These are phyloP conservation scores for Lycopodina hypogea DNA, from an alignment of 37 sponge, comb jelly and placozoan genomes.

Conservation along the genomic window DNA sequence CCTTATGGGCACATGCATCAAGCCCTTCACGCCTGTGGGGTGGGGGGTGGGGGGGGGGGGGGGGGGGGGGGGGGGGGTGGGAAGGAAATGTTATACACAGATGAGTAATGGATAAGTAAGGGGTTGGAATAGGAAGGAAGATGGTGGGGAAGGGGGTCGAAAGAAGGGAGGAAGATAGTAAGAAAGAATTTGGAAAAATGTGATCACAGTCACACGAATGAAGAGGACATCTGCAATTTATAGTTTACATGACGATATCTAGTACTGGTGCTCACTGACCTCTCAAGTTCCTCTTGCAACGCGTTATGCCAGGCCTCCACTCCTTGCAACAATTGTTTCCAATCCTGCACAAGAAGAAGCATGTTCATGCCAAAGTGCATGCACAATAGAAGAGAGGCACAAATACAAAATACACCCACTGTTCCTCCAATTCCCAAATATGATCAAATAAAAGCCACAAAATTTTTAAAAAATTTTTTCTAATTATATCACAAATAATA, in stretches of 20 bases:
- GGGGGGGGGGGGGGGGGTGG: background rate
- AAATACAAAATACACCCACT: background rate
- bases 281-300: conserved; percentile 53
- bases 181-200: too few relatives aligned
- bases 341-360: conserved; percentile 26
- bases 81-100: background rate
- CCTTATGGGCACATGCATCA: conserved; percentile 18
- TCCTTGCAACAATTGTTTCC: conserved; percentile 27
- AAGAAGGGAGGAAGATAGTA: background rate
- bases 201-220: too few relatives aligned
- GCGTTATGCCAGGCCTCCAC: conserved; percentile 35
- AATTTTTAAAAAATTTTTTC: too few relatives aligned
- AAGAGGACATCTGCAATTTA: too few relatives aligned
- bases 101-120: too few relatives aligned
- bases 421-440: too few relatives aligned
- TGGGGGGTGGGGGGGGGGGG: background rate
- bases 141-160: conserved; percentile 2
- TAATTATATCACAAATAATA: too few relatives aligned
- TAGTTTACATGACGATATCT: background rate
- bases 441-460: too few relatives aligned
- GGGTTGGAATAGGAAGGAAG: background rate
- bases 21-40: conserved; percentile 6
- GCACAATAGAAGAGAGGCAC: background rate
- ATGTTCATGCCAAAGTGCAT: background rate
- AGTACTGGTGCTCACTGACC: background rate